Base-by-base conservation (phyloP, 2,797 vertebrate species). In the Catharus ustulatus region DNA sequence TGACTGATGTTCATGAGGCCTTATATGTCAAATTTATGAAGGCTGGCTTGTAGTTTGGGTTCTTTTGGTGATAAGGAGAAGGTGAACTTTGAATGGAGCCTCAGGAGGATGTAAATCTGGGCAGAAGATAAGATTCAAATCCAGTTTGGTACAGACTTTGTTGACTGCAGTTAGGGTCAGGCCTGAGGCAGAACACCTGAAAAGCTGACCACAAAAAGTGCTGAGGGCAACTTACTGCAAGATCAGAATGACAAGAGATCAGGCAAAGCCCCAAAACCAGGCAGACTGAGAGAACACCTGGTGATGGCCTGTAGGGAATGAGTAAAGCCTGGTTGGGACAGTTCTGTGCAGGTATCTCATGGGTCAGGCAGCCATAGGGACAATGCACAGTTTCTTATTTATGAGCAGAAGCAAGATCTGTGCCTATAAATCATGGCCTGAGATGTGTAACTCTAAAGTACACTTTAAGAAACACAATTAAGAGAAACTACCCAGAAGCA, bases 391-490 rank as follows among this genome's bases (percentile, higher is more conserved):
- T 40, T 66, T 77, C 45, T 77, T 90, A 80, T 74, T 92, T 49
- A 72, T 79, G 90, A 92, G 83, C 67, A 94, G 69, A 91, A 96
- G 36, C 10, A 92, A 90, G 48, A 89, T 89, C 79, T 81, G 73
- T 63, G 76, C 13, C 67, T 63, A 58, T 84, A 87, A 63, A 92
- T 95, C 72, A 91, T 30, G 4, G 51, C 23, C 26, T 8, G 18
- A 61, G 85, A 82, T 10, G 7, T 13, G 57, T 81, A 93, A 81
- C 64, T 82, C 79, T 73, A 88, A 85, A 90, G 94, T 68, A 91
- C 54, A 62, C 91, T 97, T 96, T 96, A 96, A 94, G 36, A 80
- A 91, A 75, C 34, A 77, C 75, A 96, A 93, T 97, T 97, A 97
- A 95, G 89, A 89, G 87, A 95, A 96, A 94, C 80, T 93, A 73